phyloP scores from a whole-genome alignment of 2,113 vertebrate species.

The Platycercus adscitus region DNA sequence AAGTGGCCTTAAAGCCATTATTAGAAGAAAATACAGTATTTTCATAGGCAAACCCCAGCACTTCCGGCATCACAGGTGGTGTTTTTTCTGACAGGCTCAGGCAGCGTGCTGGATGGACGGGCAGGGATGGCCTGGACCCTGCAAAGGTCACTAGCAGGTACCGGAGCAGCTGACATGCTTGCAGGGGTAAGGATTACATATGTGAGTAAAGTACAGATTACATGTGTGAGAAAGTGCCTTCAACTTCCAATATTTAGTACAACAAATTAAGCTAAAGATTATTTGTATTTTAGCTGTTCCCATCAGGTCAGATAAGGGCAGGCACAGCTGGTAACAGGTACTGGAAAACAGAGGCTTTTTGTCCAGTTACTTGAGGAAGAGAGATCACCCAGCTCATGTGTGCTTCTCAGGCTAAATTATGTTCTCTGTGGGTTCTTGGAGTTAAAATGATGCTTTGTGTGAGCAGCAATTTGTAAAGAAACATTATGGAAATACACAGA shows the following conservation, averaged over 20 bases:
- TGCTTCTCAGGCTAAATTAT: neutral
- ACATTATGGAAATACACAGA: neutral
- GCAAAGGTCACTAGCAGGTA: neutral
- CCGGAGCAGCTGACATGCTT: rapidly evolving
- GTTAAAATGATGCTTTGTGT: neutral
- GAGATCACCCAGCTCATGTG: neutral
- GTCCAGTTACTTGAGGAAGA: neutral
- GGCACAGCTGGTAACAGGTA: neutral
- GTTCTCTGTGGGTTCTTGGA: neutral
- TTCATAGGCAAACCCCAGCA: neutral
- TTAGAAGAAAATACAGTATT: neutral
- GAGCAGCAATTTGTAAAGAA: neutral
- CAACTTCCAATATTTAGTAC: neutral
- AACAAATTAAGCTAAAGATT: neutral
- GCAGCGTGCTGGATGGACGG: neutral
- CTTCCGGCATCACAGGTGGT: too few species aligned
- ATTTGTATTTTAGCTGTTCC: neutral
- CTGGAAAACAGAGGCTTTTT: neutral
- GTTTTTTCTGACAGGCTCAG: neutral
- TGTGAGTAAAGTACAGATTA: neutral
- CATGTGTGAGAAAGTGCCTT: neutral
- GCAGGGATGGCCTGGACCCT: neutral
- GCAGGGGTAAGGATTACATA: neutral
- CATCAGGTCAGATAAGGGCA: neutral
- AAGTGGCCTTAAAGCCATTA: neutral